Base-by-base conservation (phyloP, 2,888 invertebrate species). In the Aporophyla lueneburgensis region DNA sequence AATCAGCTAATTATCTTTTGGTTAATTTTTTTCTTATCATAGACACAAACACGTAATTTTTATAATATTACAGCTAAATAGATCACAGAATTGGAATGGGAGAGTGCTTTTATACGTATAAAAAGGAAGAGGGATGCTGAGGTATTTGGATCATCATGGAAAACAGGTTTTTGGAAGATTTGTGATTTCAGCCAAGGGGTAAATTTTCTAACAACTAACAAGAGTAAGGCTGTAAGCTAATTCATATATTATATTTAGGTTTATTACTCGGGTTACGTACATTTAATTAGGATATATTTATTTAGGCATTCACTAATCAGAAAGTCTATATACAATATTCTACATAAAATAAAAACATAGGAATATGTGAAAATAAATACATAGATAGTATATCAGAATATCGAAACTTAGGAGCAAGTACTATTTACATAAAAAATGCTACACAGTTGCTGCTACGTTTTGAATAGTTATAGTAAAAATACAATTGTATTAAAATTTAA, bases 41-140 rank as follows among this genome's bases (percentile, higher is more conserved):
- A 87, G 72, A 83, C 70, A 85, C 72, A 76, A 71, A 67, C 51
- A 63, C 65, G 33, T 73, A 83, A 78, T 63, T 19, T 74, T 71
- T 56, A 76, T 62, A 73, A 69, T 61, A 84, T 71, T 81, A 84
- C 76, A 86, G 76, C 86, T 89, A 90, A 86, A 88, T 86, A 91
- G 90, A 93, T 93, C 92, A 93, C 92, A 91, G 90, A 91, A 88
- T 89, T 85, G 86, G 88, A 90, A 89, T 87, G 86, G 77, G 80
- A 85, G 85, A 74, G 78, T 69, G 75, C 74, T 80, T 63, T 74
- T 27, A 78, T 49, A 70, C 68, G 62, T 80, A 78, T 62, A 56
- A 73, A 33, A 67, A 76, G 80, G 78, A 88, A 86, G 79, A 76
- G 66, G 66, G 63, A 78, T 27, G 43, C 71, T 85, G 91, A 91